Conservation (phyloP, 2,888 invertebrate genomes). For the Meiosimyza decipiens region DNA sequence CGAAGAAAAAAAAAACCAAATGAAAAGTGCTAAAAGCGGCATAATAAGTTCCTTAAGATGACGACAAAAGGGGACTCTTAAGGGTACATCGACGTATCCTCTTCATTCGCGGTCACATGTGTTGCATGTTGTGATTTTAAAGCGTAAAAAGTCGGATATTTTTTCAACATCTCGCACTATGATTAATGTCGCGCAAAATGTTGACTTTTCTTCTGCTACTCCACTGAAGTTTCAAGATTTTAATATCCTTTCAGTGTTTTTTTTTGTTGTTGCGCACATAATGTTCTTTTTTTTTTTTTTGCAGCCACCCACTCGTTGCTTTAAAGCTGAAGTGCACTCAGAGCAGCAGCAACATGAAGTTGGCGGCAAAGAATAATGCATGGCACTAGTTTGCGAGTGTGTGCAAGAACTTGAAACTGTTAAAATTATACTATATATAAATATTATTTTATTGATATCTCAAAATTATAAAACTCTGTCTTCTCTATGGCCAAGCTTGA, state of each 20-base stretch:
- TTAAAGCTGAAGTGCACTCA: too few species aligned
- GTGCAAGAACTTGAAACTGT: too few species aligned
- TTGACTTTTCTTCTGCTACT: conserved; percentile 15
- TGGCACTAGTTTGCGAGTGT: too few species aligned
- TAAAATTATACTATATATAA: too few species aligned
- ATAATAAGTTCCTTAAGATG: conserved; percentile 34
- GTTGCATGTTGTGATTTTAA: too few species aligned
- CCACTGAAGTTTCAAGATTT: conserved; percentile 10
- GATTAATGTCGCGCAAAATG: conserved; percentile 25
- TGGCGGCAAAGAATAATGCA: too few species aligned
- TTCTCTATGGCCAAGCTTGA: too few species aligned
- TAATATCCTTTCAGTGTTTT: neutral
- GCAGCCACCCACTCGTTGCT: neutral
- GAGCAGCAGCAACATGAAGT: too few species aligned
- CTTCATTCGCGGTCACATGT: too few species aligned
- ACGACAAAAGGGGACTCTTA: neutral
- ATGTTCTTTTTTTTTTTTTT: conserved; percentile 1
- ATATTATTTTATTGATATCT: too few species aligned
- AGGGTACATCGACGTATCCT: neutral
- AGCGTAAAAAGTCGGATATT: conserved; percentile 1
- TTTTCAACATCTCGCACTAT: conserved; percentile 15
- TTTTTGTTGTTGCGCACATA: neutral
- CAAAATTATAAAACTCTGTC: too few species aligned
- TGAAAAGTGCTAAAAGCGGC: conserved; percentile 36
- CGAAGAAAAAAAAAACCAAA: neutral